Conservation (phyloP, 2,113 vertebrate species). For the Polypterus senegalus region DNA sequence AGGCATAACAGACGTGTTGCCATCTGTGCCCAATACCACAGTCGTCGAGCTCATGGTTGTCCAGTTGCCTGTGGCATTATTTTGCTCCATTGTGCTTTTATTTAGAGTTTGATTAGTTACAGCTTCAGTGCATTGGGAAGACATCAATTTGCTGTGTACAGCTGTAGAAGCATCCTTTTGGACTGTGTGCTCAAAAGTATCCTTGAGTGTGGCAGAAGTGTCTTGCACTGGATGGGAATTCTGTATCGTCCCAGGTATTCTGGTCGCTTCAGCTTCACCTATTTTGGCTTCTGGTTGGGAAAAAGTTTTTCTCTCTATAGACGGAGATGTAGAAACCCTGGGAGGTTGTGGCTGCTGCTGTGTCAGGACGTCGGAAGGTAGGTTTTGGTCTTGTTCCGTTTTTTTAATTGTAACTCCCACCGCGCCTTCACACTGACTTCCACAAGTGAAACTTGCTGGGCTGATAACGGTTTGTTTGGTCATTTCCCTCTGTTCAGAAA, state of each 20-base stretch:
- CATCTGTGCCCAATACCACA: constrained; percentile 84
- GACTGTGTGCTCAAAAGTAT: constrained; percentile 42
- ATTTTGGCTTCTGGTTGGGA: constrained; percentile 48
- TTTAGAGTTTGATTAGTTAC: constrained; percentile 44
- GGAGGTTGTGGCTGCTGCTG: constrained; percentile 24
- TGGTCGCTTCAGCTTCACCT: constrained; percentile 54
- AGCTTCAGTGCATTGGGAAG: constrained; percentile 48
- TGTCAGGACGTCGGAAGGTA: constrained; percentile 28
- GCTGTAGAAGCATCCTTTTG: constrained; percentile 23
- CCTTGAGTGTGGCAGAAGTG: constrained; percentile 46
- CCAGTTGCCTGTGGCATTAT: constrained; percentile 70
- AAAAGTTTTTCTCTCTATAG: constrained; percentile 59
- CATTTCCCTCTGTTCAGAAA: constrained; percentile 64
- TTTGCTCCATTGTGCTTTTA: constrained; percentile 62
- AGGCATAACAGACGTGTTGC: constrained; percentile 78
- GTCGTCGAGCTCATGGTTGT: constrained; percentile 84
- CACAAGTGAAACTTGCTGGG: constrained; percentile 40
- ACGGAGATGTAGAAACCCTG: constrained; percentile 36
- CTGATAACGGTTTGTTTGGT: constrained; percentile 51
- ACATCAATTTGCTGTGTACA: constrained; percentile 53
- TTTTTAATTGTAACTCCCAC: constrained; percentile 43
- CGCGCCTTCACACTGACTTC: constrained; percentile 41
- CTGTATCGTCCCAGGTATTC: constrained; percentile 73
- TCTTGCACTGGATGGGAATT: constrained; percentile 39
- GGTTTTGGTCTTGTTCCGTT: constrained; percentile 46